Evolutionary conservation across 1,140 invertebrate species (phyloP), one percentile per base, ranked within the genome.

Genomic region (Micrasema longulum): DNA sequence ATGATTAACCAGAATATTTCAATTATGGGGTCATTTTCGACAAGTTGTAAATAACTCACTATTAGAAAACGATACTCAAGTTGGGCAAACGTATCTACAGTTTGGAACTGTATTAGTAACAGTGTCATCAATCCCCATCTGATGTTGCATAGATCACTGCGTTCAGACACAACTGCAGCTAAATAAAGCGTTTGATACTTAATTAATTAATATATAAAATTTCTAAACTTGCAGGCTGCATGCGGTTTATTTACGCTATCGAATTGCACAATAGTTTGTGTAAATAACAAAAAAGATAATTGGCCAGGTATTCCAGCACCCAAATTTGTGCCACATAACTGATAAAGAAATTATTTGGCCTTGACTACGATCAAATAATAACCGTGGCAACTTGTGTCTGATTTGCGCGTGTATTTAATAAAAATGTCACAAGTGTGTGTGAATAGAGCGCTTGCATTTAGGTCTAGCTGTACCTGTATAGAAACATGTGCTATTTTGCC

Each of bases 341-440:
- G 72, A 73, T 73, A 73, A 73, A 73, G 72, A 73, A 73, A 69
- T 73, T 52, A 48, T 55, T 36, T 64, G 72, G 67, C 72, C 72
- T 73, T 73, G 72, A 38, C 16, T 52, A 1, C 66, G 60, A 73
- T 68, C 64, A 68, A 68, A 68, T 60, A 69, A 52, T 4, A 4
- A 31, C 22, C 63, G 53, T 26, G 47, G 26, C 55, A 60, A 60
- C 36, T 41, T 60, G 18, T 60, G 41, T 36, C 11, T 52, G 16
- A 60, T 60, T 38, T 60, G 55, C 55, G 55, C 26, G 16, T 38
- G 63, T 66, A 66, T 48, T 66, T 38, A 36, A 31, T 48, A 52
- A 48, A 38, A 66, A 66, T 18, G 14, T 5, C 52, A 48, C 45
- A 38, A 12, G 71, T 72, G 62, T 60, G 36, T 9, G 63, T 55